Percentiles rank a stretch among this genome's conserved stretches.
Evolutionary conservation across 2,888 invertebrate species (phyloP).

Genomic region (Ephialtes manifestator): DNA sequence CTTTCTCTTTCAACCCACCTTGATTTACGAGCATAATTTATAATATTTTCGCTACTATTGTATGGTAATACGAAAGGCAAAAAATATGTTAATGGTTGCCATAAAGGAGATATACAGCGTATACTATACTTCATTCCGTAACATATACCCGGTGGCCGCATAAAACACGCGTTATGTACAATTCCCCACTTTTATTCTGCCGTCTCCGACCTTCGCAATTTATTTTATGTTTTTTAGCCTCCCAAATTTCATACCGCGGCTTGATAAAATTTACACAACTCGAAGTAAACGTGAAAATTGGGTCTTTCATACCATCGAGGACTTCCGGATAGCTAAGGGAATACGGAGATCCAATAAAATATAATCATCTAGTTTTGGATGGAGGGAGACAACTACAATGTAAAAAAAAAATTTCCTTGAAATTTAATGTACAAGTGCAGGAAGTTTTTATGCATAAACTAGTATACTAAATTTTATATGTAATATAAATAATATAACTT

Average conservation of each 20-base stretch:
- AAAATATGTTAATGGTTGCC: slow-evolving; percentile 85
- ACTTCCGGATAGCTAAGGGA: slow-evolving; percentile 47
- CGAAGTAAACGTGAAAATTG: slow-evolving; percentile 34
- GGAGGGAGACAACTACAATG: too few species aligned
- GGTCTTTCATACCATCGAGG: not conserved
- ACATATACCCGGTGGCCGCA: slow-evolving; percentile 81
- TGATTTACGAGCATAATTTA: slow-evolving; percentile 85
- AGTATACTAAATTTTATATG: too few species aligned
- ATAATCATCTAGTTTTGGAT: not conserved
- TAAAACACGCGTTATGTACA: slow-evolving; percentile 76
- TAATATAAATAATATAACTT: too few species aligned
- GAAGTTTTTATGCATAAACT: too few species aligned
- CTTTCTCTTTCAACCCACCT: slow-evolving; percentile 74
- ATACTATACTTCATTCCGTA: slow-evolving; percentile 82
- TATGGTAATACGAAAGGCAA: slow-evolving; percentile 85
- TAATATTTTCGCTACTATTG: slow-evolving; percentile 86
- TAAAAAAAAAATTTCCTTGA: too few species aligned
- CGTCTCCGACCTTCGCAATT: slow-evolving; percentile 41
- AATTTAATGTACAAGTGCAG: too few species aligned
- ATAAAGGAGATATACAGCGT: slow-evolving; percentile 85
- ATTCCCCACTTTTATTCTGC: slow-evolving; percentile 63
- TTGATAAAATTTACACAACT: slow-evolving; percentile 56
- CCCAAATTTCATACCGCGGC: slow-evolving; percentile 43
- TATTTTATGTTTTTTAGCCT: not conserved
- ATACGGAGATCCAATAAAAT: slow-evolving; percentile 32